Conservation (phyloP, 2,113 vertebrate genomes). For the Rhynchomys soricoides region DNA sequence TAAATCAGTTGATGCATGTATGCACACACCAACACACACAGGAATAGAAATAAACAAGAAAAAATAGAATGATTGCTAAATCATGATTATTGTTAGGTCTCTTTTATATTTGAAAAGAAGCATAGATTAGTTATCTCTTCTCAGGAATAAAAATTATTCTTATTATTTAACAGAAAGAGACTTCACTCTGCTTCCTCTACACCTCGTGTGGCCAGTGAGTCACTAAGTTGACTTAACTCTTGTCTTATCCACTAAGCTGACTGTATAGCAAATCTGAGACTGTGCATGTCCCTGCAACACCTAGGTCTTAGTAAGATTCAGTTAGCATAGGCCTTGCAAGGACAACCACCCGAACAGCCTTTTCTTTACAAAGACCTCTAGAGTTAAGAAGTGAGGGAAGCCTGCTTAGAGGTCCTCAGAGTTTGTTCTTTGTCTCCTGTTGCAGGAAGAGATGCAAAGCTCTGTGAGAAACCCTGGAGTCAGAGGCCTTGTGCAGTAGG, state of each 20-base stretch:
- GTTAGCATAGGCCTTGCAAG: not conserved
- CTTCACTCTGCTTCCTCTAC: not conserved
- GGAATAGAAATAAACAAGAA: conserved; percentile 33
- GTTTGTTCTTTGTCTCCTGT: not conserved
- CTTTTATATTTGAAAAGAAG: conserved; percentile 31
- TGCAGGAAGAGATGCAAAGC: accelerated
- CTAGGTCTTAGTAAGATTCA: not conserved
- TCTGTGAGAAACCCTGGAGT: not conserved
- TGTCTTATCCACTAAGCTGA: not conserved
- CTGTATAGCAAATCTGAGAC: not conserved
- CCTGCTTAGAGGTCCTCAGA: not conserved
- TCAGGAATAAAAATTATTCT: not conserved
- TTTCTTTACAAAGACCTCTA: not conserved
- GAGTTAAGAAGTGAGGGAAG: not conserved
- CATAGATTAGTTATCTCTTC: not conserved
- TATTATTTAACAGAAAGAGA: not conserved
- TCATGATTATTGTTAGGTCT: not conserved
- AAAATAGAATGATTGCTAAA: not conserved
- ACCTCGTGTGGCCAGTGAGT: not conserved
- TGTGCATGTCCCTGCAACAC: not conserved
- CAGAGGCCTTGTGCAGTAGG: too few species aligned
- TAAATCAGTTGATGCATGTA: not conserved
- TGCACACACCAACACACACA: not conserved
- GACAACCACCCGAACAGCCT: not conserved
- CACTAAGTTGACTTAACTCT: not conserved